Base-by-base conservation (phyloP, 2,888 invertebrate species). In the Sclerodermus sp. region DNA sequence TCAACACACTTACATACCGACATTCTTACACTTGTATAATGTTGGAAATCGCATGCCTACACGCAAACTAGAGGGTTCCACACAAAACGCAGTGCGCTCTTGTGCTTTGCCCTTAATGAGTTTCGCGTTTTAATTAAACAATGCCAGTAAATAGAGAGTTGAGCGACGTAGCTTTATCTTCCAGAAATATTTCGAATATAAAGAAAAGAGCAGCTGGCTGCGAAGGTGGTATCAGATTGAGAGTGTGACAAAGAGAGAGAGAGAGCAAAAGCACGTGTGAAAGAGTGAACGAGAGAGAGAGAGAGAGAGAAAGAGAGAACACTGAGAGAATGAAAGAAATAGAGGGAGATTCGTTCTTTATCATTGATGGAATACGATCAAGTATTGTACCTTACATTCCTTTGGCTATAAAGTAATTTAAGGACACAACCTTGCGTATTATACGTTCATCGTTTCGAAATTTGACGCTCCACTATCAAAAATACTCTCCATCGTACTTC, bases 381-480 rank as follows among this genome's bases (percentile, higher is more conserved):
- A 76, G 77, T 77, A 77, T 78, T 78, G 77, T 78, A 77, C 76
- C 71, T 73, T 77, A 78, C 77, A 78, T 78, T 78, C 77, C 77
- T 78, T 77, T 74, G 77, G 77, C 77, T 78, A 77, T 77, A 77
- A 77, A 63, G 58, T 73, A 71, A 69, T 70, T 58, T 63, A 66
- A 62, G 57, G 53, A 60, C 51, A 61, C 30, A 36, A 44, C 47
- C 17, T 13, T 34, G 34, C 13, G n/a, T 34, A 34, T 34, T 23
- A 42, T 55, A 51, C 51, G 51, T 39, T 48, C 49, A 17, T 18
- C 45, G 17, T 16, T 45, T 51, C 30, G 30, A 29, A 53, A 40
- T 46, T 45, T 40, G 40, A 16, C 30, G 34, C 42, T 36, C n/a
- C 17, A 34, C 43, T 40, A 43, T 49, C 4, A 14, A 12, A 13